A percentile compares a stretch with the other conserved stretches of the same genome.
These are phyloP conservation scores for Rhinichthys osculus DNA, from an alignment of 2,797 vertebrate species.

Conservation along the genomic window DNA sequence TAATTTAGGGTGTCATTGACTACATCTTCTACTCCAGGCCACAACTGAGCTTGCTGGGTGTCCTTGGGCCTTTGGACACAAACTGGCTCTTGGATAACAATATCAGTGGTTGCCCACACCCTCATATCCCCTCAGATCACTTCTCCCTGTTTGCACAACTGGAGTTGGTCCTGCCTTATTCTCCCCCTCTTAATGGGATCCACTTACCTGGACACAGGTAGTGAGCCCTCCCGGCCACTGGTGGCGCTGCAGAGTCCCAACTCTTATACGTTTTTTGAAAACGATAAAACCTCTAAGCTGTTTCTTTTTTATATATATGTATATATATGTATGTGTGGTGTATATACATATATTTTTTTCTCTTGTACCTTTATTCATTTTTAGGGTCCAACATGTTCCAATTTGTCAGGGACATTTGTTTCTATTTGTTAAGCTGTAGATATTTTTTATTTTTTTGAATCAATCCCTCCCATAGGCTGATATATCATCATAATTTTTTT, in stretches of 20 bases:
- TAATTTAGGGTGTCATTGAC: conserved; percentile 93
- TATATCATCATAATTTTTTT: not conserved
- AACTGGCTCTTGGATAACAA: conserved; percentile 97
- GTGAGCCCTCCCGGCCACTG: conserved; percentile 76
- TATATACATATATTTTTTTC: conserved; percentile 58
- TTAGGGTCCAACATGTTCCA: conserved; percentile 60
- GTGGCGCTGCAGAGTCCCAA: conserved; percentile 65
- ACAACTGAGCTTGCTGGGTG: conserved; percentile 94
- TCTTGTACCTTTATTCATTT: conserved; percentile 65
- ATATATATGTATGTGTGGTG: not conserved
- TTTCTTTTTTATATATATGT: conserved; percentile 4
- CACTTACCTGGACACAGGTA: conserved; percentile 97
- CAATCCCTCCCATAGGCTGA: conserved; percentile 14
- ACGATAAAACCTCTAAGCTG: conserved; percentile 57
- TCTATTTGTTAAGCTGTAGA: conserved; percentile 28
- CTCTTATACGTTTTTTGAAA: conserved; percentile 48
- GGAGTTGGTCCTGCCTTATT: conserved; percentile 94
- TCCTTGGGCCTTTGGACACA: conserved; percentile 94
- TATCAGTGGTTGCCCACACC: conserved; percentile 95
- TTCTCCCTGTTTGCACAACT: conserved; percentile 99
- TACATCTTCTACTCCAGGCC: conserved; percentile 99
- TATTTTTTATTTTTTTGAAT: conserved; percentile 26
- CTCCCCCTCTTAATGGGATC: conserved; percentile 92
- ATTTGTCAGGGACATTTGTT: conserved; percentile 29
- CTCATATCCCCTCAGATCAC: conserved; percentile 98